Evolutionary conservation across 2,113 vertebrate genomes (phyloP), one percentile per base, ranked within the genome.

Genomic region (Muntiacus muntjak): DNA sequence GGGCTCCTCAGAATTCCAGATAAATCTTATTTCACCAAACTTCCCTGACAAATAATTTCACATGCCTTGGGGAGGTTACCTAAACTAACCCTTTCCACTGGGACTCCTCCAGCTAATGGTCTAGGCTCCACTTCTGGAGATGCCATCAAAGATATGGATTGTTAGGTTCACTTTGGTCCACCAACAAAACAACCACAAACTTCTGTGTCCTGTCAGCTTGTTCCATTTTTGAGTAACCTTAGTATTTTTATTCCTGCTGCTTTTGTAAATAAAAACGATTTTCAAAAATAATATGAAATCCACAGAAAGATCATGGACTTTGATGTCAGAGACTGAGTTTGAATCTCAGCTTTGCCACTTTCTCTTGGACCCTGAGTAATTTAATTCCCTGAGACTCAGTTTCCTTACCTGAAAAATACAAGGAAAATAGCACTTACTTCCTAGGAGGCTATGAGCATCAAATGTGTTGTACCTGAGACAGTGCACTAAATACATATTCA

Each of bases 21-120:
- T 86, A 95, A 96, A 91, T 89, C 76, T 78, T 79, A 13, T 85
- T 96, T 64, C 82, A 88, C 30, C 47, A 87, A 82, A 47, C 15
- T 7, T 95, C 50, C 92, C 85, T 97, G 82, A 67, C 96, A 97
- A 95, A 91, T 58, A 92, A 91, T 26, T 92, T 54, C 43, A 7
- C n/a, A 58, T 89, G 60, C 92, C 90, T 97, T 6, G 50, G 91
- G 88, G 97, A 97, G 40, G 52, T 91, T 83, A 78, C 86, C 52
- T 74, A 86, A 95, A 93, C 79, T 58, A 82, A 92, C 82, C 74
- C 79, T 89, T 82, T 79, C 81, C 17, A 11, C 71, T 96, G 92
- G 54, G 60, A 84, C 81, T 67, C 83, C 58, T 89, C 28, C 36
- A 92, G 40, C 40, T 85, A 36, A 21, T 30, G 26, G 67, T 76